phyloP scores from a whole-genome alignment of 2,888 invertebrate genomes.

The Clepsis dumicolana region DNA sequence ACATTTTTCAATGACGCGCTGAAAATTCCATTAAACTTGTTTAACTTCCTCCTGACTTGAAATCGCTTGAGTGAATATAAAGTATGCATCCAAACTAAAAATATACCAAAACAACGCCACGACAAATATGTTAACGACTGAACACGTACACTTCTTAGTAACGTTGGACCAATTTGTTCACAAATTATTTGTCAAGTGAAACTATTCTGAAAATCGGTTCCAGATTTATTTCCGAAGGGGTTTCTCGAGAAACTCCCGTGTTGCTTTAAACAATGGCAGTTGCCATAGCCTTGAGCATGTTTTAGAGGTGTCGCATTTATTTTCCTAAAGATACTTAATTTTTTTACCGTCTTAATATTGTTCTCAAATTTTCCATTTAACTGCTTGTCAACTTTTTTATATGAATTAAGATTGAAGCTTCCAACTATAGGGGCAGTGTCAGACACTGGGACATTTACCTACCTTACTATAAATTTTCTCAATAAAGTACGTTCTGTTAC shows the following conservation, averaged over 20 bases:
- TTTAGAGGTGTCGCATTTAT: slow-evolving; percentile 57
- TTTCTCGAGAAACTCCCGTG: slow-evolving; percentile 63
- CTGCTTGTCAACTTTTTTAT: too few relatives aligned
- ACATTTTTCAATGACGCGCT: not conserved
- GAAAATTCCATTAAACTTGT: not conserved
- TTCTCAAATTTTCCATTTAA: too few relatives aligned
- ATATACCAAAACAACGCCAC: slow-evolving; percentile 47
- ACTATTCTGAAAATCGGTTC: slow-evolving; percentile 80
- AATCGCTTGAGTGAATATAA: not conserved
- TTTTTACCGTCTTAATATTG: too few relatives aligned
- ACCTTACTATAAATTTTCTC: too few relatives aligned
- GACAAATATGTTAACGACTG: slow-evolving; percentile 59
- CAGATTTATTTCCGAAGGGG: slow-evolving; percentile 80
- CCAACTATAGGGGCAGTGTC: too few relatives aligned
- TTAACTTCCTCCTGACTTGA: not conserved
- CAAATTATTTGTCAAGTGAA: slow-evolving; percentile 80
- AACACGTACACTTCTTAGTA: slow-evolving; percentile 70
- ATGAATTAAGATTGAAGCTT: too few relatives aligned
- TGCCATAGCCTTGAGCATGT: slow-evolving; percentile 52
- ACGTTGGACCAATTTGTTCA: slow-evolving; percentile 76
- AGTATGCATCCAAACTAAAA: not conserved
- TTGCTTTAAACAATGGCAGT: slow-evolving; percentile 66
- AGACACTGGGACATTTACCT: too few relatives aligned
- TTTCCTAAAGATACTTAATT: too few relatives aligned
- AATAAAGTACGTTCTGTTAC: too few relatives aligned